phyloP scores from a whole-genome alignment of 2,888 invertebrate species.

The Limnephilus marmoratus region DNA sequence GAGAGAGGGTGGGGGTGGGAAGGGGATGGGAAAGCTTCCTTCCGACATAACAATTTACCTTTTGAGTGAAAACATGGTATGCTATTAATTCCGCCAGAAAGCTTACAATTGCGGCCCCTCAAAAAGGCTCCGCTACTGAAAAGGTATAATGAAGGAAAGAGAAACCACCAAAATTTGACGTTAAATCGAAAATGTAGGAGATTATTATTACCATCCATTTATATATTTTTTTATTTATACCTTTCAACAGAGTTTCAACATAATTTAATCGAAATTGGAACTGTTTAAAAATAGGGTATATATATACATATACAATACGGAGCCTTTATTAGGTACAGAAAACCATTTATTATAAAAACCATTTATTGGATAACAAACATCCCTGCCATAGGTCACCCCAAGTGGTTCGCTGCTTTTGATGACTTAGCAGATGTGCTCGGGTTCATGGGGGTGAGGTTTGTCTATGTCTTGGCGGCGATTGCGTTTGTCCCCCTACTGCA shows the following conservation, averaged over 20 bases:
- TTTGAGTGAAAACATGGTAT: constrained; percentile 66
- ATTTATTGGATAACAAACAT: no score
- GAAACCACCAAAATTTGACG: constrained; percentile 40
- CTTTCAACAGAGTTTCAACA: neutral
- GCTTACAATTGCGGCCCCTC: constrained; percentile 66
- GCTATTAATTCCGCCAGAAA: constrained; percentile 67
- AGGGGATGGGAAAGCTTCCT: constrained; percentile 66
- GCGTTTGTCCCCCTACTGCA: no score
- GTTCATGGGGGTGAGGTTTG: no score
- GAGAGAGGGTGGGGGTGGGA: constrained; percentile 55
- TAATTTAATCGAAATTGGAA: neutral
- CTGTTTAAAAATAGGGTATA: no score
- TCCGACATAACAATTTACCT: constrained; percentile 68
- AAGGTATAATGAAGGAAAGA: constrained; percentile 54
- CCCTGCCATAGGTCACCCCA: no score
- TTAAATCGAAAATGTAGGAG: neutral
- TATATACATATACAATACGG: no score
- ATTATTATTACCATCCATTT: neutral
- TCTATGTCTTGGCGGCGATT: no score
- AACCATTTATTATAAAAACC: no score
- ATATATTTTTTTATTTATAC: neutral
- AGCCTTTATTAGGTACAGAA: no score
- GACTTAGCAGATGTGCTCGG: no score
- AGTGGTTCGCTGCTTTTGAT: no score
- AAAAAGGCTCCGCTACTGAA: constrained; percentile 65